Conservation (phyloP, 2,113 vertebrate genomes). For the Malurus elegans region DNA sequence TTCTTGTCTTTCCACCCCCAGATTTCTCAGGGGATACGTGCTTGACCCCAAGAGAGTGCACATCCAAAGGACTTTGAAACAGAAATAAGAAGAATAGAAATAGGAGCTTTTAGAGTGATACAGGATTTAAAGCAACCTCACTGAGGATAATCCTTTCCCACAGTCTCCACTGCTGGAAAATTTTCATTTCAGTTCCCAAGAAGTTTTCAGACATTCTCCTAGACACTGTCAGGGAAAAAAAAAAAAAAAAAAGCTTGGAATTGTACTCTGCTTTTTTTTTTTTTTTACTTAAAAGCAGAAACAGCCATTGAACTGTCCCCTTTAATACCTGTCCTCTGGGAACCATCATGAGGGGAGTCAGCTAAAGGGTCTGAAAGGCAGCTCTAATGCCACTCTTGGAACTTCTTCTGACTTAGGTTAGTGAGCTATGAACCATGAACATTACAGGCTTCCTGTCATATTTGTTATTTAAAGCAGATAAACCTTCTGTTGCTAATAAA, state of each 20-base stretch:
- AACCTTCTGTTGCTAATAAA: background rate
- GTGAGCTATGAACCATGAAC: background rate
- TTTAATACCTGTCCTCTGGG: background rate
- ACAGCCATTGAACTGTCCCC: background rate
- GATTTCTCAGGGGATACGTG: constrained; percentile 43
- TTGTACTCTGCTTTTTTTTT: background rate
- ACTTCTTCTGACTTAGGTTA: background rate
- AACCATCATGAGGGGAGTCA: background rate
- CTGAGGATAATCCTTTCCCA: constrained; percentile 48
- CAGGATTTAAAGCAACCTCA: constrained; percentile 10
- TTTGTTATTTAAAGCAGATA: background rate
- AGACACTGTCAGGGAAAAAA: background rate
- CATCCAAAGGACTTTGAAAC: background rate
- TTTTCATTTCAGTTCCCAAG: constrained; percentile 7
- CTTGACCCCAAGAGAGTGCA: constrained; percentile 22
- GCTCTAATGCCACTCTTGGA: background rate
- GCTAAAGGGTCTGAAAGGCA: background rate
- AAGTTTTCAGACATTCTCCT: background rate
- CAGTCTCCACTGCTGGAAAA: constrained; percentile 34
- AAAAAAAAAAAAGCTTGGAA: background rate
- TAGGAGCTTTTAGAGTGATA: constrained; percentile 8
- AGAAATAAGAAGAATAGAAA: constrained; percentile 24
- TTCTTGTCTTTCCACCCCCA: constrained; percentile 32
- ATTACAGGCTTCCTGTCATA: background rate
- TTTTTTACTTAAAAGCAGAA: background rate